phyloP scores from a whole-genome alignment of 2,797 vertebrate genomes.

The Oreochromis grahami region DNA sequence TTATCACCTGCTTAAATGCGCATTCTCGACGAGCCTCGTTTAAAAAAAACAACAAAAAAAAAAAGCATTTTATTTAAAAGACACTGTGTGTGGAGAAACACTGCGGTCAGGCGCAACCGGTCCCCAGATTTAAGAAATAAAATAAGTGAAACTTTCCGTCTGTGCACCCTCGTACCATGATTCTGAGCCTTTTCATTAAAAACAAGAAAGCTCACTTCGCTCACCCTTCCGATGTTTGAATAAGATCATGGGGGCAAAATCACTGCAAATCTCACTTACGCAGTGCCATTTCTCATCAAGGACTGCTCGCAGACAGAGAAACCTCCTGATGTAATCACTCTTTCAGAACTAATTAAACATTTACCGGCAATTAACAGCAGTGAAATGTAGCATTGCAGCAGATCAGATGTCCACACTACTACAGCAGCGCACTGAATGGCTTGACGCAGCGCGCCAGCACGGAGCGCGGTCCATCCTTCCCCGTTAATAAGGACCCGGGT shows the following conservation, averaged over 20 bases:
- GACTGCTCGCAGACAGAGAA: neutral
- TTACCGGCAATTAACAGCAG: slow-evolving; percentile 27
- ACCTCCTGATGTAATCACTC: slow-evolving; percentile 5
- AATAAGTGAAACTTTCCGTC: slow-evolving; percentile 31
- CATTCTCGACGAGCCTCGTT: neutral
- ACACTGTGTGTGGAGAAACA: neutral
- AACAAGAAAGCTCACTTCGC: neutral
- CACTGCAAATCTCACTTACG: slow-evolving; percentile 2
- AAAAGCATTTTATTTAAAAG: neutral
- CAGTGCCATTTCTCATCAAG: slow-evolving; percentile 1
- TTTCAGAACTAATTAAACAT: slow-evolving; percentile 45
- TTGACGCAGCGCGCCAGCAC: slow-evolving; percentile 68
- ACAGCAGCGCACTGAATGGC: slow-evolving; percentile 29
- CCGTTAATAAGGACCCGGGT: neutral
- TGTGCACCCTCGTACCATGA: neutral
- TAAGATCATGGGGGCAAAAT: neutral
- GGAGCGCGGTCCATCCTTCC: slow-evolving; percentile 31
- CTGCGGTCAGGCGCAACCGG: neutral
- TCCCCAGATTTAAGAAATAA: neutral
- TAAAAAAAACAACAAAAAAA: neutral
- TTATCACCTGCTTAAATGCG: neutral
- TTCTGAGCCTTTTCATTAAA: neutral
- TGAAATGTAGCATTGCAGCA: slow-evolving; percentile 60
- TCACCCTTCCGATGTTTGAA: neutral
- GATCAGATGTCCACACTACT: neutral